Conservation (phyloP, 2,113 vertebrate species). For the Eulemur macaco region DNA sequence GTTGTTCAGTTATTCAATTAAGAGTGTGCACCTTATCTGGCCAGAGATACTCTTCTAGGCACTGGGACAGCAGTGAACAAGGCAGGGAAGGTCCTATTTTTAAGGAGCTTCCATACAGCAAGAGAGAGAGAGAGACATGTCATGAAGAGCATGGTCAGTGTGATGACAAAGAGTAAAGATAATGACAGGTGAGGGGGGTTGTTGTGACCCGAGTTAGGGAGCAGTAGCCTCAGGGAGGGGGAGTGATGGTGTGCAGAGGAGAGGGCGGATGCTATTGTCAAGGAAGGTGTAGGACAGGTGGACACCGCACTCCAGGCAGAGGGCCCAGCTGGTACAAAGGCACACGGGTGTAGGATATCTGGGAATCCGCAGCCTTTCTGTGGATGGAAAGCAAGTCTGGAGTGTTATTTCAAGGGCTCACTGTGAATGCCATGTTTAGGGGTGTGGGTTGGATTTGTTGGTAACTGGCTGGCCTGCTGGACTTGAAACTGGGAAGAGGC, state of each 20-base stretch:
- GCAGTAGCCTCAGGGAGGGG: not conserved
- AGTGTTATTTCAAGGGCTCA: not conserved
- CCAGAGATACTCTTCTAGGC: not conserved
- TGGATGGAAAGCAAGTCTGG: not conserved
- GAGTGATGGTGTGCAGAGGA: not conserved
- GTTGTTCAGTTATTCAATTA: no score
- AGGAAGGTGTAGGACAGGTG: not conserved
- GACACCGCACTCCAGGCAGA: not conserved
- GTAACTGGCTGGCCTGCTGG: not conserved
- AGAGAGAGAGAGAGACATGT: not conserved
- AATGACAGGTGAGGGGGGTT: rapidly evolving
- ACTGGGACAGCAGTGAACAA: not conserved
- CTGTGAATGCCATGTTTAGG: not conserved
- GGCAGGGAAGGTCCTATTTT: not conserved
- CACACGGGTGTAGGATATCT: not conserved
- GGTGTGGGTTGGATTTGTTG: not conserved
- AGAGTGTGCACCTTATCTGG: not conserved
- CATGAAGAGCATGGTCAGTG: not conserved
- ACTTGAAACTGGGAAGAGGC: not conserved
- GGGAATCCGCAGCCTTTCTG: not conserved
- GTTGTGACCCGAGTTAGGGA: not conserved
- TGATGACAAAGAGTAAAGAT: not conserved
- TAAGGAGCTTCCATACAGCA: not conserved
- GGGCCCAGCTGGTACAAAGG: not conserved
- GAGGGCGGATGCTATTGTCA: not conserved